A percentile compares a stretch with the other conserved stretches of the same genome.
Conservation (phyloP, 2,113 vertebrate genomes). For the Camelus dromedarius region DNA sequence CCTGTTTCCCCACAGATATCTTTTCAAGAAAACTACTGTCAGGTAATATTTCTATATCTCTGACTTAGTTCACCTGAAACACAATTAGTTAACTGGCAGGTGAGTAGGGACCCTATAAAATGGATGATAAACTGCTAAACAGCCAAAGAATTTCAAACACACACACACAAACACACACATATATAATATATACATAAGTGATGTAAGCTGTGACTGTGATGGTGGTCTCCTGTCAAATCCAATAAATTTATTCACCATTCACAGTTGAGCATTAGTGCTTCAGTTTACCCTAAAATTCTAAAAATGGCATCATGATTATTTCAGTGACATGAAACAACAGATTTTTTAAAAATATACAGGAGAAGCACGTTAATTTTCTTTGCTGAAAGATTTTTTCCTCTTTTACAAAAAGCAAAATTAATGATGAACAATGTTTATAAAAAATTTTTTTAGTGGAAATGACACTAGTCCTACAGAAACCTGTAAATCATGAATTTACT, state of each 20-base stretch:
- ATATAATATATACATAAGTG: background rate
- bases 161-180: background rate
- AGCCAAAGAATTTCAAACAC: background rate
- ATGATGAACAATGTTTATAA: background rate
- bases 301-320: background rate
- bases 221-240: background rate
- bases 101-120: background rate
- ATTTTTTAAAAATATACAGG: background rate
- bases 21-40: background rate
- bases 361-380: background rate
- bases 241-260: background rate
- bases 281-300: background rate
- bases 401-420: conserved; percentile 48
- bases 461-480: background rate
- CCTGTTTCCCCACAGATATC: background rate
- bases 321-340: background rate
- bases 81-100: background rate
- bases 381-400: background rate
- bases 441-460: background rate
- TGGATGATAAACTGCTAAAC: background rate
- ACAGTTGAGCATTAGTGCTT: background rate
- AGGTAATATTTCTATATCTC: background rate
- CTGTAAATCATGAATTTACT: conserved; percentile 4
- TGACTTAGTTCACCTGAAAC: background rate
- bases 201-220: background rate